Conservation (phyloP, 2,888 invertebrate genomes). For the Lottia gigantea region DNA sequence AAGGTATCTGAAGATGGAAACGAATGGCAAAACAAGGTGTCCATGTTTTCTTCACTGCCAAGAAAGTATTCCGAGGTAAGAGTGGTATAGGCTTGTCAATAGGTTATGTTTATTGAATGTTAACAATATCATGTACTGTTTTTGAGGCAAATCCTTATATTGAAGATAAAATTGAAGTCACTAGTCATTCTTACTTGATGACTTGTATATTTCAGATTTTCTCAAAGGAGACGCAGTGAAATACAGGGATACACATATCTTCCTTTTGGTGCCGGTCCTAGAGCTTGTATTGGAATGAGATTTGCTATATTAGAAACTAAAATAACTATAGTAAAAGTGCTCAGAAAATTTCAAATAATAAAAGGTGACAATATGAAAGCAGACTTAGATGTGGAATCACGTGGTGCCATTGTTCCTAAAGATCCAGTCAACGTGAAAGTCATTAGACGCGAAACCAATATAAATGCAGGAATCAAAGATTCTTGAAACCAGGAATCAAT, state of each 20-base stretch:
- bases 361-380: constrained; percentile 39
- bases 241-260: constrained; percentile 51
- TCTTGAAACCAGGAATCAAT: too few species aligned
- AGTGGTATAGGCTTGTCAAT: too few species aligned
- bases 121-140: too few species aligned
- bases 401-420: constrained; percentile 57
- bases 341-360: constrained; percentile 45
- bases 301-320: constrained; percentile 63
- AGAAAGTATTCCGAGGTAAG: too few species aligned
- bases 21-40: too few species aligned
- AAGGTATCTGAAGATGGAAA: too few species aligned
- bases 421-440: constrained; percentile 46
- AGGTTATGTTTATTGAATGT: too few species aligned
- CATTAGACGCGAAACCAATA: constrained; percentile 14
- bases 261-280: constrained; percentile 62
- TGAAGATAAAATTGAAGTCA: too few species aligned
- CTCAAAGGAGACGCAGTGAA: constrained; percentile 35
- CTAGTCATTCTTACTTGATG: too few species aligned
- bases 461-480: too few species aligned
- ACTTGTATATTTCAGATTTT: constrained; percentile 37
- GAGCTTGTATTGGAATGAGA: constrained; percentile 61
- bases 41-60: too few species aligned
- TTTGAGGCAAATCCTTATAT: too few species aligned
- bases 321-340: constrained; percentile 50
- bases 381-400: constrained; percentile 40